phyloP scores from a whole-genome alignment of 2,888 invertebrate species.

The Cremastobaeus sp. region DNA sequence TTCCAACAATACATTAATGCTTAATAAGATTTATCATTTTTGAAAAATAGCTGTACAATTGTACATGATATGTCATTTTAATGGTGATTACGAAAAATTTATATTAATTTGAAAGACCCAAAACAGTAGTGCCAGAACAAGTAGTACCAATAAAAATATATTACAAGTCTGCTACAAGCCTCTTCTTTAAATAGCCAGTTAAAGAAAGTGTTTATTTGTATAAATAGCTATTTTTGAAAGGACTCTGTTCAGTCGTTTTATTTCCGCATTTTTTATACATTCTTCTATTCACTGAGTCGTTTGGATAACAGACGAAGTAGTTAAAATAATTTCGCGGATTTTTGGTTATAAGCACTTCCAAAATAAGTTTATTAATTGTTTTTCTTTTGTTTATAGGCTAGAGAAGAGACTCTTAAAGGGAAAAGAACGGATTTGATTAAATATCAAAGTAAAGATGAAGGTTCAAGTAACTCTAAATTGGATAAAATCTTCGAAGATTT shows the following conservation, averaged over 20 bases:
- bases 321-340: no score
- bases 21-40: no score
- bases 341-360: no score
- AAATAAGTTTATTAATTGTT: slow-evolving; percentile 4
- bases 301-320: no score
- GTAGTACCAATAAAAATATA: slow-evolving; percentile 27
- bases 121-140: not conserved
- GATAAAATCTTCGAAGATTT: slow-evolving; percentile 73
- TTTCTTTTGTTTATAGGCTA: slow-evolving; percentile 78
- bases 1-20: no score
- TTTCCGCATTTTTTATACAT: slow-evolving; percentile 50
- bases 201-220: slow-evolving; percentile 48
- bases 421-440: slow-evolving; percentile 79
- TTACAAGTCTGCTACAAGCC: slow-evolving; percentile 14
- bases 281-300: no score
- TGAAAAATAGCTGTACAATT: no score
- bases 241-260: slow-evolving; percentile 25
- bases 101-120: not conserved
- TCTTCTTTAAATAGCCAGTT: slow-evolving; percentile 44
- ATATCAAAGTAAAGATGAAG: slow-evolving; percentile 70
- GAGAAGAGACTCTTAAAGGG: slow-evolving; percentile 81
- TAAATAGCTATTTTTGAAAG: slow-evolving; percentile 48
- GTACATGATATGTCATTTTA: no score
- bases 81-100: no score
- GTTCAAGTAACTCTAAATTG: slow-evolving; percentile 70